These are phyloP conservation scores for Propithecus coquereli DNA, from an alignment of 2,113 vertebrate species.

Conservation along the genomic window DNA sequence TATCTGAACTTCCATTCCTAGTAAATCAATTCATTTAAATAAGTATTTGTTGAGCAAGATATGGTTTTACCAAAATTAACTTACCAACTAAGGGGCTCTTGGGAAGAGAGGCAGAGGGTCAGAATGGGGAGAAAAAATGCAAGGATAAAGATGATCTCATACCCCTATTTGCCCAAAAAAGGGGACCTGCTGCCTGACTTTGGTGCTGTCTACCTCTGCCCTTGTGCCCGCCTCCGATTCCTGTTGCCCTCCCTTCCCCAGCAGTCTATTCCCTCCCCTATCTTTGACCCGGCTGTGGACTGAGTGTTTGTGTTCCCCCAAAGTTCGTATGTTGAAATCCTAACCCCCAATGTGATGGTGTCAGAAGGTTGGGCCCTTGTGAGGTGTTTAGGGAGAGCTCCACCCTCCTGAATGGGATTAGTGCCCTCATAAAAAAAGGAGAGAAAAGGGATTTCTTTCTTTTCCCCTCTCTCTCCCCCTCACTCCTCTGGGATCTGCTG, in stretches of 20 bases:
- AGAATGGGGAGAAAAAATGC: neutral
- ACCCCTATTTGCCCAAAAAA: no score
- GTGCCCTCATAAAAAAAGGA: neutral
- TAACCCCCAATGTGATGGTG: neutral
- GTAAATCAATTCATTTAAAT: neutral
- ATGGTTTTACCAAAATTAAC: neutral
- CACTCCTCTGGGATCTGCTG: neutral
- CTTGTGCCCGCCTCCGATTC: neutral
- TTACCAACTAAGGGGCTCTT: neutral
- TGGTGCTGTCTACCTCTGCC: neutral
- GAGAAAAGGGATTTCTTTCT: neutral
- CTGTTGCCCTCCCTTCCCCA: neutral
- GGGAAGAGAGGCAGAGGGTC: neutral
- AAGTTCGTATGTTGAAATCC: neutral
- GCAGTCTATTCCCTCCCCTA: neutral
- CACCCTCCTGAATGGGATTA: neutral
- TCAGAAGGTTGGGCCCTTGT: neutral
- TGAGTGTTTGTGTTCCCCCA: no score
- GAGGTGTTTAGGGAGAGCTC: neutral
- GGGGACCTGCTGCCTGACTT: neutral
- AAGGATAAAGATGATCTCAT: neutral
- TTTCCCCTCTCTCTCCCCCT: neutral
- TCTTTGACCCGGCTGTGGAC: neutral
- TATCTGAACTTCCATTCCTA: neutral
- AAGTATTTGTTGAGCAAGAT: neutral